Base-by-base conservation (phyloP, 2,888 invertebrate species). In the Dasypogon diadema region DNA sequence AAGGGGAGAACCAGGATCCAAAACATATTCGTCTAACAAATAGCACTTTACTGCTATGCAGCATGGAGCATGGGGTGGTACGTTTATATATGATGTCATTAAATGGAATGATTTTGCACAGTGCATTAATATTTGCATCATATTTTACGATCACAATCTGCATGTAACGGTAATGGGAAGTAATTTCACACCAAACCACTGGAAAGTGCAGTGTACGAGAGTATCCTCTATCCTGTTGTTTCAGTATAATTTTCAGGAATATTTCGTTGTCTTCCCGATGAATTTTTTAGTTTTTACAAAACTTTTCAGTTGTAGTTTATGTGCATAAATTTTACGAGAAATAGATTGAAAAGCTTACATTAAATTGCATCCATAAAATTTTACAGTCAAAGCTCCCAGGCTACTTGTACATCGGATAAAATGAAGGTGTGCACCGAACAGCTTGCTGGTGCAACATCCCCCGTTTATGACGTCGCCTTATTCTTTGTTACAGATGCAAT, bases 111-210 rank as follows among this genome's bases (percentile, higher is more conserved):
- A 77, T 77, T 77, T 77, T 77, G 74, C 68, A 77, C 68, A 75
- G 74, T 77, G 77, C 77, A 77, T 77, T 75, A 77, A 77, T 75
- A 77, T 77, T 77, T 77, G 75, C 77, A 75, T 77, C 75, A 77
- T 77, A 77, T 77, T 77, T 77, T 77, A 77, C 48, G 77, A 74
- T 75, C 74, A 70, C 77, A 77, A 77, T 77, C 77, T 77, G 74
- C 74, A 77, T 77, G 75, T 74, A 77, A 75, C 75, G 75, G 77
- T 77, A 77, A 77, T 77, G 77, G 73, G 55, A 77, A 72, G 75
- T 73, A 75, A 77, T 77, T 77, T 77, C 65, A 42, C 48, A 75
- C 30, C 30, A 75, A 56, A 72, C 70, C 51, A 58, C 68, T 68
- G 54, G 51, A 76, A 26, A 72, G 56, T 65, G 56, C 46, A 75